A percentile compares a stretch with the other conserved stretches of the same genome.
These are phyloP conservation scores for Megastigmus dorsalis DNA, from an alignment of 2,888 invertebrate species.

Conservation along the genomic window DNA sequence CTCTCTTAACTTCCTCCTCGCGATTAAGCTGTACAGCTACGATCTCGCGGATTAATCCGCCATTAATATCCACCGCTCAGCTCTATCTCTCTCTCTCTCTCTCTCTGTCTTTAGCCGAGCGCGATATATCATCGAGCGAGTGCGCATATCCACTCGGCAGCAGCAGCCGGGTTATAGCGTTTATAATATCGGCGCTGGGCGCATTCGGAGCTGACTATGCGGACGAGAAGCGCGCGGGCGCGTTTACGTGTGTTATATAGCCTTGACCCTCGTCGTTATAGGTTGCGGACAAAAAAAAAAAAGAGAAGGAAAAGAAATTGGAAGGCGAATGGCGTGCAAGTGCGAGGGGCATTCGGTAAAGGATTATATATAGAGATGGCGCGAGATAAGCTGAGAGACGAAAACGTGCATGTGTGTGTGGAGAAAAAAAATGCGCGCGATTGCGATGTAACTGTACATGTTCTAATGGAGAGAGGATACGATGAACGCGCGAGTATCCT, in stretches of 20 bases:
- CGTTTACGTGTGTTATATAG: background rate
- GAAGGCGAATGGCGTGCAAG: no score
- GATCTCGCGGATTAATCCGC: slow-evolving; percentile 46
- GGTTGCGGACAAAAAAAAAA: background rate
- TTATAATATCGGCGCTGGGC: slow-evolving; percentile 13
- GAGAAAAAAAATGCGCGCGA: no score
- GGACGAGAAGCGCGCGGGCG: background rate
- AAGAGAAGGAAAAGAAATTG: no score
- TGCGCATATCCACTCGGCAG: no score
- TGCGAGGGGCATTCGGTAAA: no score
- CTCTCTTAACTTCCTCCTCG: background rate
- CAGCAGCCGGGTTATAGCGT: background rate
- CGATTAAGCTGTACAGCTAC: slow-evolving; percentile 37
- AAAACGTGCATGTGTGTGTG: no score
- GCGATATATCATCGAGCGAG: slow-evolving; percentile 23
- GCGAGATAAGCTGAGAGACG: background rate
- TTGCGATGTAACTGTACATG: no score
- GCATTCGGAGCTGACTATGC: slow-evolving; percentile 8
- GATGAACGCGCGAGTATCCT: no score
- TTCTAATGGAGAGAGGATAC: no score
- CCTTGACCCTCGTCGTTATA: slow-evolving; percentile 35
- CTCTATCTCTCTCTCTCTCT: background rate
- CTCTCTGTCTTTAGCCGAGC: background rate
- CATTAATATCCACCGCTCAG: slow-evolving; percentile 44
- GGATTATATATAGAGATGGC: background rate